Base-by-base conservation (phyloP, 1,140 invertebrate species). In the Yoshiicerus persimilis region DNA sequence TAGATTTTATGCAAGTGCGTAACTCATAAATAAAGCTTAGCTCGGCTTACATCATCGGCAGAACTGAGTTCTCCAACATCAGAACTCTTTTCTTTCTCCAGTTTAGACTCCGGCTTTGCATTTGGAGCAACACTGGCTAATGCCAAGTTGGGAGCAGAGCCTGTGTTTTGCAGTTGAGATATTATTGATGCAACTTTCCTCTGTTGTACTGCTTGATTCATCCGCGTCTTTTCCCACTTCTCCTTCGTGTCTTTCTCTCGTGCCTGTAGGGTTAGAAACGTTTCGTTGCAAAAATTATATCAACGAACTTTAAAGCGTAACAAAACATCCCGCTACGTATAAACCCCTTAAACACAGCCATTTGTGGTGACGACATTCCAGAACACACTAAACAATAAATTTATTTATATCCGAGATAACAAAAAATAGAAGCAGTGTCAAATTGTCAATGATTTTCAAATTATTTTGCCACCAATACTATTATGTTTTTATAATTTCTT, bases 111-210 rank as follows among this genome's bases (percentile, higher is more conserved):
- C 64, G 75, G 34, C 34, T 87, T 89, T 27, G 25, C 38, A 47
- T 27, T 23, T 25, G 89, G 36, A 64, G 38, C 23, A 16, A 70
- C n/a, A 41, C 84, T 32, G 2, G 83, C 41, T 38, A 84, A 41
- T 3, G 87, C 87, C 32, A 89, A 38, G 38, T 88, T 90, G 27
- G 89, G 89, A 62, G 89, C 83, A 1, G 89, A 90, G 3, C 89
- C 89, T 1, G 89, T 88, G 38, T 84, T 90, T 62, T 90, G 89
- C 13, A 90, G 87, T 62, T 90, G 89, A 0, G 87, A 88, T 36
- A 90, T 87, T 23, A 90, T 90, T 4, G 89, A 39, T n/a, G 89
- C 89, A 25, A 90, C 89, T 87, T 90, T 90, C 83, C 80, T 87
- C 25, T 90, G 89, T 62, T 90, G 89, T 25, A 89, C 89, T 8